Percentiles rank a stretch among this genome's conserved stretches.
These are phyloP conservation scores for Muraenolepis orangiensis DNA, from an alignment of 2,797 vertebrate genomes.

Conservation along the genomic window DNA sequence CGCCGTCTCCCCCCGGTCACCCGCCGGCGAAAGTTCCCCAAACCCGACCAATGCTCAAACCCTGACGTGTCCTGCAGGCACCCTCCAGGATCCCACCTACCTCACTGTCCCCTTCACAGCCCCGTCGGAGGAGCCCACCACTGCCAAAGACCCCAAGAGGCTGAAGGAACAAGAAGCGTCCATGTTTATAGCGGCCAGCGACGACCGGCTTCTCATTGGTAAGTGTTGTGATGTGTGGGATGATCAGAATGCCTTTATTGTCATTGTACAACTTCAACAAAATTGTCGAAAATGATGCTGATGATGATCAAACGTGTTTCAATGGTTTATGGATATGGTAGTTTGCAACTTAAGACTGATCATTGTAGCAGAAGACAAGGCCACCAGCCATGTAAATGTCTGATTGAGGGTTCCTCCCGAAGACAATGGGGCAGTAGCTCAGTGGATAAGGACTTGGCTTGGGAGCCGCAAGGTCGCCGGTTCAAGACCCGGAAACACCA, in stretches of 20 bases:
- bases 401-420: too few species aligned
- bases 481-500: too few species aligned
- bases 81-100: conserved; percentile 55
- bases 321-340: not conserved
- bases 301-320: not conserved
- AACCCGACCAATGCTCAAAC: conserved; percentile 24
- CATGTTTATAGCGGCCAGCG: conserved; percentile 79
- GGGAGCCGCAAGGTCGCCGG: too few species aligned
- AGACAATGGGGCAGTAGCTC: too few species aligned
- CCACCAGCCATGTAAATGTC: too few species aligned
- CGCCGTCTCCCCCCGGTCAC: conserved; percentile 35
- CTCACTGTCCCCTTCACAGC: conserved; percentile 55
- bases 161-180: conserved; percentile 62
- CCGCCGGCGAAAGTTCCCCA: conserved; percentile 26
- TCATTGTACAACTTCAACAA: too few species aligned
- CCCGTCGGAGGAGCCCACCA: conserved; percentile 28
- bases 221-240: conserved; percentile 16
- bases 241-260: too few species aligned
- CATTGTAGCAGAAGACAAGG: not conserved
- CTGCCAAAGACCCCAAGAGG: conserved; percentile 61
- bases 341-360: not conserved
- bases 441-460: too few species aligned
- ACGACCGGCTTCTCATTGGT: conserved; percentile 77
- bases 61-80: conserved; percentile 47
- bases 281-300: too few species aligned